Evolutionary conservation across 2,888 invertebrate genomes (phyloP).

Genomic region (Cremastobaeus sp.): DNA sequence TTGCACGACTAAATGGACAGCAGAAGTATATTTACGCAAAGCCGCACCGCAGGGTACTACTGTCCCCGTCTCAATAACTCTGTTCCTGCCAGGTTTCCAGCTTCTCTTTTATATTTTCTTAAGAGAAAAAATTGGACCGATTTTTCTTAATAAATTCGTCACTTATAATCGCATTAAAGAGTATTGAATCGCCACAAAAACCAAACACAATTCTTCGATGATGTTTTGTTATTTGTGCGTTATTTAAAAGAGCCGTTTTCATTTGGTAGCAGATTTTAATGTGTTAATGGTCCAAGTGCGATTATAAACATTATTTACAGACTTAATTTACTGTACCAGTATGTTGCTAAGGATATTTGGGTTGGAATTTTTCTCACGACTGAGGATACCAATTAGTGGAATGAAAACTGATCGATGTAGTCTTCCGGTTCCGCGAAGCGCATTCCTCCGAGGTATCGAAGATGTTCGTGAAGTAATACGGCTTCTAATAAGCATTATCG

Average conservation of each 20-base stretch:
- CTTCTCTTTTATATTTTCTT: constrained; percentile 22
- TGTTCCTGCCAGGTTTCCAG: constrained; percentile 7
- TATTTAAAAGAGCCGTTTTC: no score
- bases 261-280: no score
- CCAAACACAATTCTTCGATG: no score
- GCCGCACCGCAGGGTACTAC: constrained; percentile 33
- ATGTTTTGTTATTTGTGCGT: no score
- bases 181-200: no score
- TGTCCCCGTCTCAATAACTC: constrained; percentile 20
- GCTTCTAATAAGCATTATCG: constrained; percentile 53
- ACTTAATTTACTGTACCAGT: no score
- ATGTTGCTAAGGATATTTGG: no score
- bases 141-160: constrained; percentile 21
- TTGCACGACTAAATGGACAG: constrained; percentile 10
- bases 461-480: constrained; percentile 23
- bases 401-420: constrained; percentile 13
- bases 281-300: no score
- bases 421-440: constrained; percentile 42
- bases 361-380: constrained; percentile 9
- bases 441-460: constrained; percentile 44
- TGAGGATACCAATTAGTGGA: constrained; percentile 4
- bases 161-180: no score
- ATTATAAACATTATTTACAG: no score
- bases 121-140: constrained; percentile 12
- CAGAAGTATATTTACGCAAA: constrained; percentile 1